Evolutionary conservation across 2,797 vertebrate species (phyloP).

Genomic region (Cyclopterus lumpus): DNA sequence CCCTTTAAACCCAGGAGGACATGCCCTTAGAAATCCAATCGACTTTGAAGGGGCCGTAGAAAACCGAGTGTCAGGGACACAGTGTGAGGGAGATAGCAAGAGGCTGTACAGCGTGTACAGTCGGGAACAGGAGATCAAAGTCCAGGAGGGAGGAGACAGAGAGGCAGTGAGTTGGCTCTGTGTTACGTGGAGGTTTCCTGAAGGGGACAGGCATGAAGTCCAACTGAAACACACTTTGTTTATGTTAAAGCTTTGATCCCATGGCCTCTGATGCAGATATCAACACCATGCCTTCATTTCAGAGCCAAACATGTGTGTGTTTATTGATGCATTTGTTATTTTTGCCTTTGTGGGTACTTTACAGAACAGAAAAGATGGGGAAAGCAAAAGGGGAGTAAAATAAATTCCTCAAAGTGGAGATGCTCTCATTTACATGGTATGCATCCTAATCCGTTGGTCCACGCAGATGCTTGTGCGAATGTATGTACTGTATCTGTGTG

Average conservation of each 20-base stretch:
- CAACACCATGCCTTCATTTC: background rate
- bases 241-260: constrained; percentile 22
- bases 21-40: constrained; percentile 43
- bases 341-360: background rate
- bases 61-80: constrained; percentile 23
- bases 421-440: background rate
- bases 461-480: constrained; percentile 24
- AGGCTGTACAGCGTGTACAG: constrained; percentile 42
- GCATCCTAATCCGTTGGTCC: background rate
- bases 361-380: background rate
- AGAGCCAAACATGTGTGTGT: background rate
- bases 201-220: constrained; percentile 27
- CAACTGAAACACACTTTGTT: constrained; percentile 20
- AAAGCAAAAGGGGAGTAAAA: background rate
- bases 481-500: constrained; percentile 59
- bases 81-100: constrained; percentile 11
- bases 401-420: constrained; percentile 1
- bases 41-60: constrained; percentile 20
- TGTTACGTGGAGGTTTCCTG: constrained; percentile 61
- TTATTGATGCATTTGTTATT: constrained; percentile 1
- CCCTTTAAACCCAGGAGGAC: constrained; percentile 26
- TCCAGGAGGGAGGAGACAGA: constrained; percentile 61
- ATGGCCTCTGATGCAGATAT: constrained; percentile 6
- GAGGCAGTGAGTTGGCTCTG: constrained; percentile 32
- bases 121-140: constrained; percentile 64